Evolutionary conservation across 2,797 vertebrate species (phyloP).

Genomic region (Pipistrellus nathusii): DNA sequence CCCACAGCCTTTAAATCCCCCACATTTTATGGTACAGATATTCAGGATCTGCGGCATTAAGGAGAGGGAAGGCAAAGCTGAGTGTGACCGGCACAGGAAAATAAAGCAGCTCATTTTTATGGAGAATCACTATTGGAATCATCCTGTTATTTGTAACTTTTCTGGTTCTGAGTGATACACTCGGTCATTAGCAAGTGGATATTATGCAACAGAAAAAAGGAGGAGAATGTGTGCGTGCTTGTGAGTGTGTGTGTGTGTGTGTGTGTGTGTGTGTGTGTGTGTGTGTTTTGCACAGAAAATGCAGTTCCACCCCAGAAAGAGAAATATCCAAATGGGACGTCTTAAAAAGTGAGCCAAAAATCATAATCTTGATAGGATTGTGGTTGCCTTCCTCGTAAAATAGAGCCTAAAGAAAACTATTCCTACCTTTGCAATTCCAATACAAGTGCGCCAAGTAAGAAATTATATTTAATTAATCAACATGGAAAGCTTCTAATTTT

Average conservation of each 20-base stretch:
- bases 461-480: conserved; percentile 12
- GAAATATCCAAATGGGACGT: not conserved
- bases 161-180: conserved; percentile 60
- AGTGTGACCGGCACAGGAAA: conserved; percentile 70
- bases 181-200: conserved; percentile 39
- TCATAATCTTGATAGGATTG: not conserved
- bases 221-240: not conserved
- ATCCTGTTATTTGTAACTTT: conserved; percentile 35
- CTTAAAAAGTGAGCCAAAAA: conserved; percentile 17
- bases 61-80: conserved; percentile 54
- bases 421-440: conserved; percentile 23
- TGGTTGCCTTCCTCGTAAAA: not conserved
- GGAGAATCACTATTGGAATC: conserved; percentile 53
- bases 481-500: conserved; percentile 51
- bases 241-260: no score
- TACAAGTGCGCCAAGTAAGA: not conserved
- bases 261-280: no score
- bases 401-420: conserved; percentile 4
- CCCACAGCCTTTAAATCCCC: conserved; percentile 85
- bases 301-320: conserved; percentile 6
- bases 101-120: conserved; percentile 54
- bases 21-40: conserved; percentile 84
- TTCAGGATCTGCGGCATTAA: conserved; percentile 81
- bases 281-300: not conserved
- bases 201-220: conserved; percentile 27